A percentile compares a stretch with the other conserved stretches of the same genome.
Conservation (phyloP, 2,797 vertebrate genomes). For the Cheirogaleus major region DNA sequence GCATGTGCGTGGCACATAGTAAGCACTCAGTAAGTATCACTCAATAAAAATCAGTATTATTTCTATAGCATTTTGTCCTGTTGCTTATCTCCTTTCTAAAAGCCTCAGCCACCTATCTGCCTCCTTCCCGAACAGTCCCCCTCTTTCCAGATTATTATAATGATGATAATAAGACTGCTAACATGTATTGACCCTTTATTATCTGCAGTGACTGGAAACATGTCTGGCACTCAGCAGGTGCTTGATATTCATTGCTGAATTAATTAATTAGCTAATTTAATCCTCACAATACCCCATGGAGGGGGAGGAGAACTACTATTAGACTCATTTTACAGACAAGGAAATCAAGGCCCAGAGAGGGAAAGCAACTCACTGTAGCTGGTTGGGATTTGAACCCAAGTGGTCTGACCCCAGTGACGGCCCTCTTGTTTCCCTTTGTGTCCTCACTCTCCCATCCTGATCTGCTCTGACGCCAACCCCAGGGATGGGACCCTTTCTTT, state of each 20-base stretch:
- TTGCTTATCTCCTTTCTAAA: neutral
- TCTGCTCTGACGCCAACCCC: neutral
- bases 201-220: neutral
- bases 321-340: constrained; percentile 53
- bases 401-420: neutral
- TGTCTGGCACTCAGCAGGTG: neutral
- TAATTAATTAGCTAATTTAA: constrained; percentile 3
- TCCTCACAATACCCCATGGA: neutral
- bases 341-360: neutral
- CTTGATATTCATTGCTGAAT: constrained; percentile 5
- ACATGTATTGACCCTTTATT: neutral
- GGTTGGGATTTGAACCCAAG: constrained; percentile 19
- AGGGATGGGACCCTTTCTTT: neutral
- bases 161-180: neutral
- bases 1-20: neutral
- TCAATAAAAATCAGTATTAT: neutral
- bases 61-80: neutral
- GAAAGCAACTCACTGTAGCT: neutral
- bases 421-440: neutral
- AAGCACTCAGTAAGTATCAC: neutral
- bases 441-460: neutral
- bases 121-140: neutral
- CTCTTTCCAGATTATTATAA: neutral
- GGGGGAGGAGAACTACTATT: neutral
- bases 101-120: neutral